Conservation (phyloP, 2,888 invertebrate genomes). For the Calameuta pallipes region DNA sequence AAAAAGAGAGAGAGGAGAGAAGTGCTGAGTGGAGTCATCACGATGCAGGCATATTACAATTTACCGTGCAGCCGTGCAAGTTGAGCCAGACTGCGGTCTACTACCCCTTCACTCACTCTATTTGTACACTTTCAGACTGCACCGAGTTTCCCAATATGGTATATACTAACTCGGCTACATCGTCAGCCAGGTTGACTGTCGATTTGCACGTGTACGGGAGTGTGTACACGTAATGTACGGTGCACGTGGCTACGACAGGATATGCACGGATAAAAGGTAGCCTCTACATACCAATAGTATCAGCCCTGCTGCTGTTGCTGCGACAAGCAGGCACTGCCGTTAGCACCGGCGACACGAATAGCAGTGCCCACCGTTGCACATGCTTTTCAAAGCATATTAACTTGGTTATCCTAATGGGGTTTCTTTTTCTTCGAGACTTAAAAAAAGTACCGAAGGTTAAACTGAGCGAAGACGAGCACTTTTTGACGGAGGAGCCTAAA, state of each 20-base stretch:
- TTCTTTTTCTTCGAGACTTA: conserved; percentile 19
- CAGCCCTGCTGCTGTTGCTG: neutral
- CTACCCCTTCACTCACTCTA: conserved; percentile 33
- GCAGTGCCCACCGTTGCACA: conserved; percentile 25
- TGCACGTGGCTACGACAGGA: neutral
- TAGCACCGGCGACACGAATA: neutral
- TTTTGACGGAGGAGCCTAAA: neutral
- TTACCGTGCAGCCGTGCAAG: conserved; percentile 18
- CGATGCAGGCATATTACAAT: conserved; percentile 2
- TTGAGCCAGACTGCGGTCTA: conserved; percentile 15
- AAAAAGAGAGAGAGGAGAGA: neutral
- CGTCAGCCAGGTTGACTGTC: neutral
- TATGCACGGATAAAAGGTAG: neutral
- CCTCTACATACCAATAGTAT: neutral
- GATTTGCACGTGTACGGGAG: neutral
- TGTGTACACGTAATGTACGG: neutral
- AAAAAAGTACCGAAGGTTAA: neutral
- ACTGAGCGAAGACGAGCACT: neutral
- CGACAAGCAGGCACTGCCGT: neutral
- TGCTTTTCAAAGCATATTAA: conserved; percentile 41
- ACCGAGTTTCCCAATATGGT: conserved; percentile 10
- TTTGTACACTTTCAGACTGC: conserved; percentile 31
- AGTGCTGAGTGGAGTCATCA: neutral
- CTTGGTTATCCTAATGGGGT: conserved; percentile 24
- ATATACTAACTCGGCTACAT: neutral